Base-by-base conservation (phyloP, 2,888 invertebrate genomes). In the Luperina testacea region DNA sequence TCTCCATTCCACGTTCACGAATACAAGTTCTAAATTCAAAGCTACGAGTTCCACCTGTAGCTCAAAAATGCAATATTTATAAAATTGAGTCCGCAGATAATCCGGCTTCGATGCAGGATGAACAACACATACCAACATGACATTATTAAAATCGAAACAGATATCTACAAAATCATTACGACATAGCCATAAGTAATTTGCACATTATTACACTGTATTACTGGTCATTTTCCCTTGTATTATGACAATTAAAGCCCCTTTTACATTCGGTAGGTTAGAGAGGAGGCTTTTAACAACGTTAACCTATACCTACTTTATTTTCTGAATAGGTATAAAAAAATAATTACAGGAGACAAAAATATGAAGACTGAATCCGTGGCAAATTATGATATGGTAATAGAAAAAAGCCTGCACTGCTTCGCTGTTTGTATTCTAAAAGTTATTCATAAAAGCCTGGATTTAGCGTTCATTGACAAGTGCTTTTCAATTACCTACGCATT, bases 1-100 rank as follows among this genome's bases (percentile, higher is more conserved):
- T 72, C 67, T 48, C 72, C 38, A 57, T 81, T 85, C 71, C 74
- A 71, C 74, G 74, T 85, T 78, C 72, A 57, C 69, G 85, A 80
- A 80, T 64, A 81, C 72, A 32, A 70, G 65, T 80, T 71, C 81
- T 81, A 74, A 87, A 89, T 90, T 91, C 78, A 89, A 85, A 87
- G 77, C 81, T 81, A 83, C 80, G 81, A 77, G 78, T 72, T 73
- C 73, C 77, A 80, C 74, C 73, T 80, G 79, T 74, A 83, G 79
- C 85, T 78, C 27, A 74, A 78, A 79, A 78, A 75, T 77, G 68
- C 59, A 71, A 82, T 82, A 82, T 83, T 71, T 57, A 51, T 72
- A 85, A 69, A 82, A 84, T 65, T 65, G 64, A 53, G 51, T 72
- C 8, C 3, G 42, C 59, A 69, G 27, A 64, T 78, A 75, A 80